Evolutionary conservation across 2,113 vertebrate species (phyloP).

Genomic region (Pedionomus torquatus): DNA sequence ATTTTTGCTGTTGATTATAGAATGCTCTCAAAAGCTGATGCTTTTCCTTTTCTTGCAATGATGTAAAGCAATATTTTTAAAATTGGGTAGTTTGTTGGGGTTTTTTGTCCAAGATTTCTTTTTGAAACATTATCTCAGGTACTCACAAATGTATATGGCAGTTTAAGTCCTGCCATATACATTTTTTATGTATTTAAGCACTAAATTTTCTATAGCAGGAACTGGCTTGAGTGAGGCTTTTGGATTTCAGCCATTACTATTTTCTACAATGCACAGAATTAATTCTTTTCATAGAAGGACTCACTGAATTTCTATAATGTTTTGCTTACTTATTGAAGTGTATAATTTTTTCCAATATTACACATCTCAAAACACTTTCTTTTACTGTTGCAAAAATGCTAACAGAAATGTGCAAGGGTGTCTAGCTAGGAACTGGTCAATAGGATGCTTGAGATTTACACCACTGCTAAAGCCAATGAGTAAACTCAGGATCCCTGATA

Average conservation of each 20-base stretch:
- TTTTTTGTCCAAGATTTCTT: neutral
- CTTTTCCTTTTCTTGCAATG: neutral
- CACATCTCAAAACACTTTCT: neutral
- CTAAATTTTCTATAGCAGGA: neutral
- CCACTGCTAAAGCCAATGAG: neutral
- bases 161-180: neutral
- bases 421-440: neutral
- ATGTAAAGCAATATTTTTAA: neutral
- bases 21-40: neutral
- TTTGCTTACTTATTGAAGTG: neutral
- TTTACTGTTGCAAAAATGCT: neutral
- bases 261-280: neutral
- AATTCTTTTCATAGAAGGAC: neutral
- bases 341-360: neutral
- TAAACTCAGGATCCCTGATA: neutral
- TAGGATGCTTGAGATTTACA: neutral
- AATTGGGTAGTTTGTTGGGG: neutral
- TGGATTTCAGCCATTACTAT: neutral
- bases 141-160: neutral
- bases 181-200: neutral
- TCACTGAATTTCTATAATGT: neutral
- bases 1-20: neutral
- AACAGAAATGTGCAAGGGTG: neutral
- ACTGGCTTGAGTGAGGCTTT: neutral
- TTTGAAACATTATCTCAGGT: neutral